Evolutionary conservation across 2,888 invertebrate species (phyloP).

Genomic region (Melanchra persicariae): DNA sequence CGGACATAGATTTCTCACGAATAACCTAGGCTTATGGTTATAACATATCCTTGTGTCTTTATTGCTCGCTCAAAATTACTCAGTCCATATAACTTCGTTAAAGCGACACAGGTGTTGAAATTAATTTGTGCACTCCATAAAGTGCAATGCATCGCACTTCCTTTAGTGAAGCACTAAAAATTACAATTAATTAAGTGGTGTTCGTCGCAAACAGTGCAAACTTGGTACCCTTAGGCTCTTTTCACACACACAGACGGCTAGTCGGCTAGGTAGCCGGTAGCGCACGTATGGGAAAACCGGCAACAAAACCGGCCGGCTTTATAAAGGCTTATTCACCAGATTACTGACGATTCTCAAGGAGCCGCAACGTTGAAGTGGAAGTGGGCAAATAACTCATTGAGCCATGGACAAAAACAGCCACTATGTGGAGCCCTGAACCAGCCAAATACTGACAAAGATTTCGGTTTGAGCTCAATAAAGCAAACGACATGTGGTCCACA

Average conservation of each 20-base stretch:
- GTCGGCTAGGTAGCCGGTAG: too few relatives aligned
- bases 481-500: neutral
- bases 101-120: conserved; percentile 27
- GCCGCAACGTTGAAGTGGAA: neutral
- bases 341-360: neutral
- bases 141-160: conserved; percentile 42
- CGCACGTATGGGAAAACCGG: neutral
- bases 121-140: conserved; percentile 32
- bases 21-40: neutral
- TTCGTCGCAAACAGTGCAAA: conserved; percentile 42
- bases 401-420: neutral
- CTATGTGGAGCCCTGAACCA: too few relatives aligned
- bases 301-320: neutral
- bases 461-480: accelerated
- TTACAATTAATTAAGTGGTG: conserved; percentile 69
- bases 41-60: neutral
- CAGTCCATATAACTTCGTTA: neutral
- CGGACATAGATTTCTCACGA: neutral
- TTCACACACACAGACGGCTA: neutral
- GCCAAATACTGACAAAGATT: too few relatives aligned
- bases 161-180: conserved; percentile 62
- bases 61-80: neutral
- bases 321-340: neutral
- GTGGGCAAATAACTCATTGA: neutral
- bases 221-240: conserved; percentile 3